Percentiles rank a stretch among this genome's conserved stretches.
phyloP scores from a whole-genome alignment of 2,888 invertebrate genomes.

The Julus scanicus region DNA sequence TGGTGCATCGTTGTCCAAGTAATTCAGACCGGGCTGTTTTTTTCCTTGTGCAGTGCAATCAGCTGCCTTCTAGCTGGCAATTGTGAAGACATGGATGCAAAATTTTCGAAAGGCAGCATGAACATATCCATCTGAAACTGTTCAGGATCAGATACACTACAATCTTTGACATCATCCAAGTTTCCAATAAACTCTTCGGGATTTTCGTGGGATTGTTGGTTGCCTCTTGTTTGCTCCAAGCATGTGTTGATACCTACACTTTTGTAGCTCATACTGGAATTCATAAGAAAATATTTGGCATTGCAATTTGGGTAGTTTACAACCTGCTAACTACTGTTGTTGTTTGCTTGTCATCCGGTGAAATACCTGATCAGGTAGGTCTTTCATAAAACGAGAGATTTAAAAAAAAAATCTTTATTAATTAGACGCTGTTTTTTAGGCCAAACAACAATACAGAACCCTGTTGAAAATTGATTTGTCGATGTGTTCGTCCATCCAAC shows the following conservation, averaged over 20 bases:
- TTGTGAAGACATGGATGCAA: neutral
- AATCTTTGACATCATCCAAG: neutral
- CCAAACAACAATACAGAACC: neutral
- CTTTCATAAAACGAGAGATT: neutral
- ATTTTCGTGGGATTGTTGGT: neutral
- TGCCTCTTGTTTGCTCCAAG: neutral
- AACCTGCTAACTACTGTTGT: neutral
- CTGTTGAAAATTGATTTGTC: neutral
- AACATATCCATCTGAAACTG: neutral
- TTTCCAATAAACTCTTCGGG: neutral
- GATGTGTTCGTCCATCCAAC: neutral
- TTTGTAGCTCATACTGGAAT: neutral
- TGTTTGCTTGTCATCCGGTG: neutral
- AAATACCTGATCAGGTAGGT: neutral
- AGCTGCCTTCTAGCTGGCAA: neutral
- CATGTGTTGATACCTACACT: slow-evolving; percentile 5
- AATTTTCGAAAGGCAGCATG: neutral
- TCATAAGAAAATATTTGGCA: neutral
- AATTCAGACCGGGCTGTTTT: neutral
- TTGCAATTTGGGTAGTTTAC: neutral
- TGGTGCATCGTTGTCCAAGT: neutral
- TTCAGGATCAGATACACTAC: neutral
- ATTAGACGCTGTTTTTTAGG: neutral
- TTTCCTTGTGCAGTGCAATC: neutral
- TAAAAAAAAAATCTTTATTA: neutral